Base-by-base conservation (phyloP, 2,113 vertebrate genomes). In the Plotosus lineatus region DNA sequence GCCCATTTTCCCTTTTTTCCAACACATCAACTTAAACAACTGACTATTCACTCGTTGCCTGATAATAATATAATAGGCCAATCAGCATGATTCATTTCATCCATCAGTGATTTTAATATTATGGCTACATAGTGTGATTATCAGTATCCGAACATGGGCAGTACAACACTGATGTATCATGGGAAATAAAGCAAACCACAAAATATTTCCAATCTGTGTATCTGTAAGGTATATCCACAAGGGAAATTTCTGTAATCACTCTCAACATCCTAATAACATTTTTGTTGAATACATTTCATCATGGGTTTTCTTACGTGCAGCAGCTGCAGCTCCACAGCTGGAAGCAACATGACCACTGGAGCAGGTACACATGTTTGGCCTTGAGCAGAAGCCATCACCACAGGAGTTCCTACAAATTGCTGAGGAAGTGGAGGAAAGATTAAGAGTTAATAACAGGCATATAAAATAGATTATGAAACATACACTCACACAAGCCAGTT, bases 321-420 rank as follows among this genome's bases (percentile, higher is more conserved):
- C 90, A 0, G 94, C 91, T 82, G 90, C 90, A 0, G 93, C 91
- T 82, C 94, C 95, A 12, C 96, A 97, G 92, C 90, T 96, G 63
- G 96, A 93, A 36, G 96, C 95, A 2, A 97, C 94, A 26, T 97
- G 96, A 12, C 96, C 96, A 0, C 92, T 97, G 28, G 95, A 95
- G 82, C 96, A 97, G 14, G 95, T 96, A 85, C 96, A 97, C 95
- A 97, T 96, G 90, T 97, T 97, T 2, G 96, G 96, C 87, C 96
- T 92, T 4, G 96, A 97, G 42, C 96, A 97, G 89, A 97, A 97
- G 2, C 96, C 96, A 75, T 97, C 96, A 0, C 95, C 96, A 10
- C 96, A 97, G 1, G 96, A 94, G 89, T 96, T 96, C 87, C 96
- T 95, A 89, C 96, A 97, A 82, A 97, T 97, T 0, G 96, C 96